Evolutionary conservation across 2,888 invertebrate genomes (phyloP), one percentile per base, ranked within the genome.

Genomic region (Uloborus plumipes): DNA sequence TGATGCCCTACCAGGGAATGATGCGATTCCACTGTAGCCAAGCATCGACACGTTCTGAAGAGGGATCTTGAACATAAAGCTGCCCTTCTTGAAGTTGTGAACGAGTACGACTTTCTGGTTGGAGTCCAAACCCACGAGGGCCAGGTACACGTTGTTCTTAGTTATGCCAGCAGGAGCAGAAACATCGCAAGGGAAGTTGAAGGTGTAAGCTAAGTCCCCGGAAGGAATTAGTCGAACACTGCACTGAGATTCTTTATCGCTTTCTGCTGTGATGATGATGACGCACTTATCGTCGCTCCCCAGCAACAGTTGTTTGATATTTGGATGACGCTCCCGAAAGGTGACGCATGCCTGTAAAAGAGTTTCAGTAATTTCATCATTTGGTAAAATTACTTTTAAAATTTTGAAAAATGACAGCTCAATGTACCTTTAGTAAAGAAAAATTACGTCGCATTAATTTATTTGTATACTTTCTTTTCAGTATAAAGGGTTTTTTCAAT

Each of bases 161-260:
- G 97, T 95, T 0, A 96, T 91, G 0, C 94, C 94, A 0, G 94
- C 93, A 31, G 92, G 91, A 84, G 94, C 92, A 88, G 94, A 97
- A 69, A 97, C 96, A 86, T 95, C 93, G 18, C 92, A 93, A 89
- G 94, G 93, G 88, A 94, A 97, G 67, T 96, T 96, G 86, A 95
- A 93, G 18, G 92, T 93, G 89, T 94, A 98, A 59, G 94, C 91
- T 85, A 91, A 92, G 69, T 92, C 92, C 0, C 97, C 97, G 87
- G 93, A 94, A 92, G 89, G 87, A 87, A 91, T 86, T 67, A 87
- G 86, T 61, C 89, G 87, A 3, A 85, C 84, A 0, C 73, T 66
- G 47, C 84, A 84, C 20, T 59, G 47, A 11, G 72, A 47, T 20
- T 85, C 39, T 15, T 72, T 75, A 87, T 87, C 80, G 14, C 80